Evolutionary conservation across 64 coral and sea anemone genomes (phyloP).

Genomic region (Montipora efflorescens): DNA sequence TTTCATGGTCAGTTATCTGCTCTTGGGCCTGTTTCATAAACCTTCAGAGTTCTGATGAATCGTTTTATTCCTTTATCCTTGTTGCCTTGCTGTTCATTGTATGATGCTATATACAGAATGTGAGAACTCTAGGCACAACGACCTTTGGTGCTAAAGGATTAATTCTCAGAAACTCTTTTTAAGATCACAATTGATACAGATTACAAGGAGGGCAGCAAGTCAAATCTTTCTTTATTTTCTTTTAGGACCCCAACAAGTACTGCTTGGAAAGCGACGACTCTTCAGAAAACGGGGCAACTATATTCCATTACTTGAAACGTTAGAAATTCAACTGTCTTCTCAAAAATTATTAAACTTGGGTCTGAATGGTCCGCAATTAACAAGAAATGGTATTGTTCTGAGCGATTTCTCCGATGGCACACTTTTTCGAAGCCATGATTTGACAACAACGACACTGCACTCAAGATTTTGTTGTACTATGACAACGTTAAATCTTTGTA

Average conservation of each 20-base stretch:
- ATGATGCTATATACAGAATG: not conserved
- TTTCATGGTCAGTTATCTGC: not conserved
- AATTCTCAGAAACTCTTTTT: not conserved
- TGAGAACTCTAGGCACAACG: not conserved
- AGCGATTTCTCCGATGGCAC: constrained; percentile 34
- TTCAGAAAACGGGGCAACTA: not conserved
- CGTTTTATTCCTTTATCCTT: not conserved
- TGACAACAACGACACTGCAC: constrained; percentile 11
- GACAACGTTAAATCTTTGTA: constrained; percentile 41
- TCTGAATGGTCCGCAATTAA: too few relatives aligned
- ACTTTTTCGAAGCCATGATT: constrained; percentile 30
- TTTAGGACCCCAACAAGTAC: constrained; percentile 29
- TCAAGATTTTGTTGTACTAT: constrained; percentile 28
- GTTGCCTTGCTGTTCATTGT: not conserved
- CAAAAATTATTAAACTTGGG: too few relatives aligned
- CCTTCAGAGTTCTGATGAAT: not conserved
- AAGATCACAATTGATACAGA: not conserved
- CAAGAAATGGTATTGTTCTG: not conserved
- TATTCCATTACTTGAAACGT: constrained; percentile 43
- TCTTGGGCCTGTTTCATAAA: not conserved
- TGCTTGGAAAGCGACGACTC: constrained; percentile 27
- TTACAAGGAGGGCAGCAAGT: not conserved
- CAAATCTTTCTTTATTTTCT: not conserved
- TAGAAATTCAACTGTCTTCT: constrained; percentile 14
- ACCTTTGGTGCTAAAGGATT: not conserved